Conservation (phyloP, 2,113 vertebrate genomes). For the Chlamydotis undulata region DNA sequence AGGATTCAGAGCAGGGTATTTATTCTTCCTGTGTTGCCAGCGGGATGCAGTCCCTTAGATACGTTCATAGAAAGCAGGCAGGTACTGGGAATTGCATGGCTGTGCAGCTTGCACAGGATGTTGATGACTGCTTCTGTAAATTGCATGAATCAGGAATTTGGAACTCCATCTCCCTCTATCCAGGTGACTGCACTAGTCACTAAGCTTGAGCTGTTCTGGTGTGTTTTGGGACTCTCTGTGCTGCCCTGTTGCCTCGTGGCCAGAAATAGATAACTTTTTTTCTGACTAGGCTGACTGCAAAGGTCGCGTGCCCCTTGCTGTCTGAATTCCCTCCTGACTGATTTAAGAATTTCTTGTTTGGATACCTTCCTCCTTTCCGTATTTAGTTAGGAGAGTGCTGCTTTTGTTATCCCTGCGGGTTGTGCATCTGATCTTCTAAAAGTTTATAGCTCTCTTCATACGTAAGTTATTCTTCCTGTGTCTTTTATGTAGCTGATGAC, state of each 20-base stretch:
- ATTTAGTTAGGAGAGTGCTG: not conserved
- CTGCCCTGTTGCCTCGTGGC: not conserved
- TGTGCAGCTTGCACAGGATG: not conserved
- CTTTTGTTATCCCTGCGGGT: not conserved
- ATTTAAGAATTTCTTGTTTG: not conserved
- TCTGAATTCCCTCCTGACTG: not conserved
- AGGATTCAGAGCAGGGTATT: not conserved
- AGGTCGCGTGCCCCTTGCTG: not conserved
- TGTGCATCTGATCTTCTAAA: not conserved
- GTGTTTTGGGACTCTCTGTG: not conserved
- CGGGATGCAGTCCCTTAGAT: not conserved
- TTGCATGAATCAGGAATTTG: not conserved
- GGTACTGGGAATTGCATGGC: not conserved
- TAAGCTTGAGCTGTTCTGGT: not conserved
- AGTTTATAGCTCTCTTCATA: not conserved
- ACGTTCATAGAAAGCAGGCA: not conserved
- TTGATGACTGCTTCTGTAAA: not conserved
- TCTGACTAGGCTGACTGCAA: conserved; percentile 1
- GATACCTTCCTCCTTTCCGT: not conserved
- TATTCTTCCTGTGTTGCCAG: not conserved
- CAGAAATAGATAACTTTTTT: conserved; percentile 49
- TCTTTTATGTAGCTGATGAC: not conserved
- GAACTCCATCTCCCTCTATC: not conserved
- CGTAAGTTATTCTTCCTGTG: not conserved
- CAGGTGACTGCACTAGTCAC: not conserved